Evolutionary conservation across 2,888 invertebrate species (phyloP), one percentile per base, ranked within the genome.

Genomic region (Allygus modestus): DNA sequence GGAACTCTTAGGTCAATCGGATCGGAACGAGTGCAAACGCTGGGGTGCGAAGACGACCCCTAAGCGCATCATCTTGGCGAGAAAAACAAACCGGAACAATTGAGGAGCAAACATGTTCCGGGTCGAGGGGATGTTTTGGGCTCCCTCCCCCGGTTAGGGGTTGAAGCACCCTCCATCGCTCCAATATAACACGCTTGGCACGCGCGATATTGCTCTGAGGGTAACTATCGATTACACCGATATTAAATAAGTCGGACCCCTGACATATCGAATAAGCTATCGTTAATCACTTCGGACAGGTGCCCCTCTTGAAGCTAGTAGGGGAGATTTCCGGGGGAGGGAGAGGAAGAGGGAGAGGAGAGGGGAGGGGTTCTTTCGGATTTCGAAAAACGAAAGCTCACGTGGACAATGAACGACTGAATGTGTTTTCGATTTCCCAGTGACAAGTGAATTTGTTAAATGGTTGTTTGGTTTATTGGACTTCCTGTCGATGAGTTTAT

Each of bases 191-290:
- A 31, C 73, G 77, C 77, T 28, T 41, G 73, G 73, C 37, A 37
- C 37, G 37, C 73, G 37, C 73, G 77, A 77, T 77, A 77, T 77
- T 77, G 77, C 51, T 51, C 20, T 17, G 46, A 4, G 20, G 41
- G 46, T 51, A 43, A 26, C 77, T 77, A 77, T 77, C 77, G 77
- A 77, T 77, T 77, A 77, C 77, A 51, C 51, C 28, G 77, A 77
- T 77, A 77, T 77, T 77, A 77, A 77, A 77, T 77, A 77, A 46
- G 51, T 20, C 54, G 71, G 61, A 31, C 33, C 33, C 37, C 73
- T 43, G 43, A 73, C 73, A 73, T 73, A 73, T 73, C 33, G 73
- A 73, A 73, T 73, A 73, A 37, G 73, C 73, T 37, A 73, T 43
- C 73, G 73, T 73, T 73, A 73, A 73, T 73, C 69, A 69, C 69